Evolutionary conservation across 2,113 vertebrate genomes (phyloP).

Genomic region (Nyctereutes procyonoides): DNA sequence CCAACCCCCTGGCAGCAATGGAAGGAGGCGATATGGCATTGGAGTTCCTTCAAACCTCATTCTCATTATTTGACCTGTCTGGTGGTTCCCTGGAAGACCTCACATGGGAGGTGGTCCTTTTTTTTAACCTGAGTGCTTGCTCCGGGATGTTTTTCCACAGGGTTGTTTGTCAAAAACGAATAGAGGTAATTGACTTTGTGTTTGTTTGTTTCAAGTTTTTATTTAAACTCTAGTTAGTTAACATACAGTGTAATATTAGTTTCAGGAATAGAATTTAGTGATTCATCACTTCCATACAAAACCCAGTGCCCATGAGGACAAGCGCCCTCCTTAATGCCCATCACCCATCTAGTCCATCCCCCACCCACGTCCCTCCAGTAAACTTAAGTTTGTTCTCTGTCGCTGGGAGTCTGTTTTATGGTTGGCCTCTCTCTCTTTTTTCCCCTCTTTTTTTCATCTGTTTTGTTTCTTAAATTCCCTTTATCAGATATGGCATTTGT

Average conservation of each 20-base stretch:
- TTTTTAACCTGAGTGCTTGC: not conserved
- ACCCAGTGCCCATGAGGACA: not conserved
- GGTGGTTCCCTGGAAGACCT: not conserved
- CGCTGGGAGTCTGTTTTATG: not conserved
- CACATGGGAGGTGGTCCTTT: not conserved
- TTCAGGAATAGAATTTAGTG: not conserved
- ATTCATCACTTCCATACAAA: not conserved
- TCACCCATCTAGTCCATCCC: not conserved
- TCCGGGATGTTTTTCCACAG: not conserved
- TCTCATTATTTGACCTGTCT: not conserved
- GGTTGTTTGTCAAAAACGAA: not conserved
- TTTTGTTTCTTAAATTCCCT: not conserved
- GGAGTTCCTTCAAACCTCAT: not conserved
- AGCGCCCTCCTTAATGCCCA: not conserved
- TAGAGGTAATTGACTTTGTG: not conserved
- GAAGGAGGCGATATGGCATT: not conserved
- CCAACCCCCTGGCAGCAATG: not conserved
- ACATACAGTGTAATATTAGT: not conserved
- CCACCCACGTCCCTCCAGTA: not conserved
- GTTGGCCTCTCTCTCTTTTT: not conserved
- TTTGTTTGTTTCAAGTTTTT: not conserved
- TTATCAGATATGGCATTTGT: not conserved
- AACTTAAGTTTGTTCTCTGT: not conserved
- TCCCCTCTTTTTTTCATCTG: not conserved
- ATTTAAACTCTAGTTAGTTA: not conserved